Evolutionary conservation across 2,888 invertebrate genomes (phyloP).

Genomic region (Drosophila prolongata): DNA sequence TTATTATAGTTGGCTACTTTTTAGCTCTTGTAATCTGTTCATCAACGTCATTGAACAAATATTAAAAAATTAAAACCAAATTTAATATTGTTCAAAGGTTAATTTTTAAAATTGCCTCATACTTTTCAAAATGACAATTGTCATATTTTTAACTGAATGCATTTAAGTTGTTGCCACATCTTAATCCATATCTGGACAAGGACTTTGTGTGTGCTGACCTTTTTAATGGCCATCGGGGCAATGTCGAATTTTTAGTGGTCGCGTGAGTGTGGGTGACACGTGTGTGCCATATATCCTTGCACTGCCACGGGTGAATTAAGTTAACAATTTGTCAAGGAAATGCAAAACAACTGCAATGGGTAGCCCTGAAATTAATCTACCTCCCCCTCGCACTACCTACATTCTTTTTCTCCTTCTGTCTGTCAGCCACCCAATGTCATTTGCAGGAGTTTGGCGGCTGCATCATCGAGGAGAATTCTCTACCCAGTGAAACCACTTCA

Average conservation of each 20-base stretch:
- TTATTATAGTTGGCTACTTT: no score
- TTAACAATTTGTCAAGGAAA: slow-evolving; percentile 40
- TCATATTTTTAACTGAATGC: not conserved
- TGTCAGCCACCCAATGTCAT: slow-evolving; percentile 61
- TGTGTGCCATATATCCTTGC: slow-evolving; percentile 36
- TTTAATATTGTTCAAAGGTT: no score
- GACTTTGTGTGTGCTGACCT: slow-evolving; percentile 26
- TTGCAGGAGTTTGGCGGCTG: slow-evolving; percentile 53
- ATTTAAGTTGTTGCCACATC: not conserved
- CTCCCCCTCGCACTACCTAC: not conserved
- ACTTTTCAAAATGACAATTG: not conserved
- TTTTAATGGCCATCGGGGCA: slow-evolving; percentile 31
- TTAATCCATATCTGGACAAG: slow-evolving; percentile 18
- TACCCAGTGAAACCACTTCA: not conserved
- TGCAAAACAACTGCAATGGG: slow-evolving; percentile 26
- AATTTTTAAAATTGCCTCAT: no score
- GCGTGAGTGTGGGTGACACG: slow-evolving; percentile 31
- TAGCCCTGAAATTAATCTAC: slow-evolving; percentile 59
- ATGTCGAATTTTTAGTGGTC: slow-evolving; percentile 22
- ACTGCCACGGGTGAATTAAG: slow-evolving; percentile 7
- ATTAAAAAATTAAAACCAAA: no score
- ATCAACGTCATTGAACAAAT: no score
- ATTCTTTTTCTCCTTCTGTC: slow-evolving; percentile 2
- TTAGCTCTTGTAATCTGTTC: no score
- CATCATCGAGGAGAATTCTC: slow-evolving; percentile 9